Evolutionary conservation across 2,888 invertebrate species (phyloP).

Genomic region (Iphiclides podalirius): DNA sequence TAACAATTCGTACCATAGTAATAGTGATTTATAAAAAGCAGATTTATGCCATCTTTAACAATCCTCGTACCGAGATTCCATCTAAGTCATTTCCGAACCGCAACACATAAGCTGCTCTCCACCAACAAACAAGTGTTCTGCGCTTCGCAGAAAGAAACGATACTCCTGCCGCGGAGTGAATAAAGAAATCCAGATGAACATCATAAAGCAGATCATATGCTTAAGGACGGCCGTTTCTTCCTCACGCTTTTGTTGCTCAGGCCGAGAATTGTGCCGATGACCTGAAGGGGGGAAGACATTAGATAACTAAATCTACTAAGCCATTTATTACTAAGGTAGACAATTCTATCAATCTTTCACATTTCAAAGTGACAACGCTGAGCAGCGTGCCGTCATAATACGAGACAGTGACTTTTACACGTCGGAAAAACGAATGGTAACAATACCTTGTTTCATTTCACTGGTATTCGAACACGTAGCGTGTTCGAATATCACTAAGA

Average conservation of each 20-base stretch:
- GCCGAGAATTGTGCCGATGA: conserved; percentile 87
- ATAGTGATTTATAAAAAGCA: conserved; percentile 12
- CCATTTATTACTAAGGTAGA: too few relatives aligned
- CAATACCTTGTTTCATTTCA: too few relatives aligned
- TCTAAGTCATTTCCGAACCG: conserved; percentile 43
- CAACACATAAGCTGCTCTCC: conserved; percentile 46
- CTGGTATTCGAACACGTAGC: too few relatives aligned
- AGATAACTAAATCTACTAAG: conserved; percentile 4
- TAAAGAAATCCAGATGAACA: conserved; percentile 46
- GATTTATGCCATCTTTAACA: conserved; percentile 13
- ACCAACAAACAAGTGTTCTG: conserved; percentile 56
- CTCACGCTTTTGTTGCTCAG: conserved; percentile 88
- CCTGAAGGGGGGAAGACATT: conserved; percentile 50
- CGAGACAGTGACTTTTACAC: too few relatives aligned
- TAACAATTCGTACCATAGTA: conserved; percentile 2
- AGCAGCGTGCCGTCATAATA: too few relatives aligned
- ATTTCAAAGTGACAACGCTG: too few relatives aligned
- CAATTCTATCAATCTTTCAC: too few relatives aligned
- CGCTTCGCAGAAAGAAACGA: conserved; percentile 56
- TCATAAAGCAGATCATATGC: conserved; percentile 77
- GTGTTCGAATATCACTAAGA: too few relatives aligned
- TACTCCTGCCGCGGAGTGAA: conserved; percentile 70
- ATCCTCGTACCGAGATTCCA: conserved; percentile 20
- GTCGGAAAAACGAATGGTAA: too few relatives aligned
- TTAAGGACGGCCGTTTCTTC: conserved; percentile 88